Conservation (phyloP, 2,797 vertebrate genomes). For the Bradypodion pumilum region DNA sequence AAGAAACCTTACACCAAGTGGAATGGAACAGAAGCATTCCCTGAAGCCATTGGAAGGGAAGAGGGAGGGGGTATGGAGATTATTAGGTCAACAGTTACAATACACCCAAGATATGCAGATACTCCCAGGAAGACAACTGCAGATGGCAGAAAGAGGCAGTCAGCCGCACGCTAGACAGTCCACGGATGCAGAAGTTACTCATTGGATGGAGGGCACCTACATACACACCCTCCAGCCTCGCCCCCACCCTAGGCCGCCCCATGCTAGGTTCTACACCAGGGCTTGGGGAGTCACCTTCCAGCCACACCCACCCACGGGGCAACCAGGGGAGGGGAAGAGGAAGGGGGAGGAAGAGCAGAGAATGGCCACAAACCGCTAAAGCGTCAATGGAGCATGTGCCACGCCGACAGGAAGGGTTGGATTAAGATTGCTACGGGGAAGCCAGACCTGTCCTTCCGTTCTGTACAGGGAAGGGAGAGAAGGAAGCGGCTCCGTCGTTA, state of each 20-base stretch:
- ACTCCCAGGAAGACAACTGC: constrained; percentile 24
- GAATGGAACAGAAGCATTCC: constrained; percentile 32
- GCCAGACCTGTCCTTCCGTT: constrained; percentile 23
- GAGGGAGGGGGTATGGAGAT: background rate
- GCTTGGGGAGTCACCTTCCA: too few species aligned
- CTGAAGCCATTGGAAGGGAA: background rate
- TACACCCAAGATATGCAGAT: constrained; percentile 39
- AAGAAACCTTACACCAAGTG: constrained; percentile 23
- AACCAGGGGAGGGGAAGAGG: background rate
- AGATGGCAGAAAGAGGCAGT: background rate
- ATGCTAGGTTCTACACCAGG: background rate
- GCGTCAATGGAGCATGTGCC: constrained; percentile 1
- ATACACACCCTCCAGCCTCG: background rate
- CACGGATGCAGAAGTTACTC: background rate
- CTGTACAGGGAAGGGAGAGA: constrained; percentile 20
- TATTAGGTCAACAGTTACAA: constrained; percentile 6
- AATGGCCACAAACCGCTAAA: constrained; percentile 22
- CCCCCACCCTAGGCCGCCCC: background rate
- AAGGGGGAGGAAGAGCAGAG: background rate
- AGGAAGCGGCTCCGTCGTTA: constrained; percentile 63
- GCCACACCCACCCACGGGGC: background rate
- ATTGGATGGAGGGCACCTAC: background rate
- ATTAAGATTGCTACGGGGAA: background rate
- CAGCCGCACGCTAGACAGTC: background rate
- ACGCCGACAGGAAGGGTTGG: background rate